Conservation (phyloP, 2,888 invertebrate species). For the Cheilosia vulpina region DNA sequence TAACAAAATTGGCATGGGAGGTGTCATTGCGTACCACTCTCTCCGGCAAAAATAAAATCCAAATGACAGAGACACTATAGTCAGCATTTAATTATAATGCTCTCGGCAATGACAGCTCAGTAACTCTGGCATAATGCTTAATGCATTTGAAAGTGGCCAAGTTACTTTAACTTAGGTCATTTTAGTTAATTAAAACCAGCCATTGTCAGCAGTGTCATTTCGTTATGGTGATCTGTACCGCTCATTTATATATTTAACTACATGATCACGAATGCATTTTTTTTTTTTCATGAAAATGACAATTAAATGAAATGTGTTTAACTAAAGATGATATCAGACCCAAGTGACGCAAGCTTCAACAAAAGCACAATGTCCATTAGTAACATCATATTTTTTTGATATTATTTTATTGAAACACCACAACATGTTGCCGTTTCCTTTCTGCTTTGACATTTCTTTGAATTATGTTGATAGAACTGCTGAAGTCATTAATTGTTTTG, state of each 20-base stretch:
- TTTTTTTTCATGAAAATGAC: background rate
- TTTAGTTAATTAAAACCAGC: background rate
- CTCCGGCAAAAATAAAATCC: too few species aligned
- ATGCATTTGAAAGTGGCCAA: background rate
- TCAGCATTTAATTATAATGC: too few species aligned
- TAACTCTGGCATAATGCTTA: background rate
- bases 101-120: too few species aligned
- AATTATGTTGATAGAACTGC: constrained; percentile 23
- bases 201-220: background rate
- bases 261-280: constrained; percentile 24
- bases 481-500: constrained; percentile 52
- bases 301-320: background rate
- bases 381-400: background rate
- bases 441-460: constrained; percentile 20
- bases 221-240: background rate
- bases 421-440: background rate
- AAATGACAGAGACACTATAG: too few species aligned
- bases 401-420: background rate
- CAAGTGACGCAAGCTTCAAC: constrained; percentile 35
- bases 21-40: too few species aligned
- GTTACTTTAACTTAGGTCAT: background rate
- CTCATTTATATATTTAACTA: constrained; percentile 10
- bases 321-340: constrained; percentile 37
- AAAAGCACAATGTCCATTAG: background rate
- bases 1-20: too few species aligned